These are phyloP conservation scores for Vanacampus margaritifer DNA, from an alignment of 2,113 vertebrate genomes.

Conservation along the genomic window DNA sequence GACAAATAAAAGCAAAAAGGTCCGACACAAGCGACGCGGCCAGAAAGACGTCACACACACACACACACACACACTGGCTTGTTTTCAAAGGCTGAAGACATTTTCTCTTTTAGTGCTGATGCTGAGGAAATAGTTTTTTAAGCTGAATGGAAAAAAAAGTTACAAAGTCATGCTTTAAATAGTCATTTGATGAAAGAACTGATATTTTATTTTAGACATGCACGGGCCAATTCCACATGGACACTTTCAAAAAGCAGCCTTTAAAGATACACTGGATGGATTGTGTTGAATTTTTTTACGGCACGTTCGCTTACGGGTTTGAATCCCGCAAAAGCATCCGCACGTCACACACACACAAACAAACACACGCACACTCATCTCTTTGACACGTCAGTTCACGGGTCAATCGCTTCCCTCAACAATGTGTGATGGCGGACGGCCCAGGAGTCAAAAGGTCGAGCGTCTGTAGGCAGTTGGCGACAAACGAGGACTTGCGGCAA, in stretches of 20 bases:
- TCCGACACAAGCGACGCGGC: background rate
- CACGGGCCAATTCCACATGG: background rate
- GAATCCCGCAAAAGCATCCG: background rate
- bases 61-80: background rate
- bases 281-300: background rate
- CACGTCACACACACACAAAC: background rate
- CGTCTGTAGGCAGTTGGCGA: slow-evolving; percentile 20
- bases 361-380: slow-evolving; percentile 4
- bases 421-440: slow-evolving; percentile 29
- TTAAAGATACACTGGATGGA: background rate
- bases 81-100: background rate
- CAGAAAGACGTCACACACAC: background rate
- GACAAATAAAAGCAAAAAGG: background rate
- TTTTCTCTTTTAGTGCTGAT: background rate
- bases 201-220: background rate
- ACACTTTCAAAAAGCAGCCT: background rate
- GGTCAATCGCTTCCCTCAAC: slow-evolving; percentile 39
- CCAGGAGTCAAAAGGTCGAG: slow-evolving; percentile 18
- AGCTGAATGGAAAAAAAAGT: background rate
- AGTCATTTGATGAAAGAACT: background rate
- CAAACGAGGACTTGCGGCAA: slow-evolving; percentile 7
- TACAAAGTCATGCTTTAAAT: background rate
- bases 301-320: background rate
- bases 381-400: slow-evolving; percentile 32
- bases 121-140: background rate